Conservation (phyloP, 2,888 invertebrate species). For the Ferrisia virgata region DNA sequence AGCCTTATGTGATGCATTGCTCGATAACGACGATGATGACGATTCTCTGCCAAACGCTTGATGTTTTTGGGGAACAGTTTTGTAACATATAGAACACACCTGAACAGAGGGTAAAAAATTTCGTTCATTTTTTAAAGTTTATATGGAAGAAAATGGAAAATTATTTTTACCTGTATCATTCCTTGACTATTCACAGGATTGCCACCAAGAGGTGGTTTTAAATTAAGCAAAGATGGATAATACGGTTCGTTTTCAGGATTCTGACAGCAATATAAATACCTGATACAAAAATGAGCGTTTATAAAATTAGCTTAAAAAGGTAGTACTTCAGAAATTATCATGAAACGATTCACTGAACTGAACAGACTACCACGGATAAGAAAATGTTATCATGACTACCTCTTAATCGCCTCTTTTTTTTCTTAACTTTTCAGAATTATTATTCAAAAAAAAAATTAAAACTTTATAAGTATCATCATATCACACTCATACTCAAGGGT, state of each 20-base stretch:
- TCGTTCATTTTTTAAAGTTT: too few relatives aligned
- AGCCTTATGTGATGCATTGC: constrained; percentile 49
- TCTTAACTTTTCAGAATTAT: too few relatives aligned
- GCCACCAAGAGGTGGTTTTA: constrained; percentile 78
- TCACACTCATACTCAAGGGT: too few relatives aligned
- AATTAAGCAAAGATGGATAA: constrained; percentile 80
- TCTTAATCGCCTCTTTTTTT: too few relatives aligned
- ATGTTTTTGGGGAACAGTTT: constrained; percentile 73
- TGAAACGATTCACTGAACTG: background rate
- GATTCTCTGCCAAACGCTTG: constrained; percentile 63
- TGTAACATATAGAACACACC: constrained; percentile 83
- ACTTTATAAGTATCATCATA: too few relatives aligned
- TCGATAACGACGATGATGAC: constrained; percentile 58
- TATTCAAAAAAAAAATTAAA: too few relatives aligned
- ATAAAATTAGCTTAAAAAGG: background rate
- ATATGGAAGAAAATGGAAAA: too few relatives aligned
- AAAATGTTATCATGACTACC: too few relatives aligned
- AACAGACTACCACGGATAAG: too few relatives aligned
- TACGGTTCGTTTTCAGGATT: constrained; percentile 65
- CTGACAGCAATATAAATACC: constrained; percentile 48
- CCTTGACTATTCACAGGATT: constrained; percentile 87
- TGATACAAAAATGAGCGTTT: background rate
- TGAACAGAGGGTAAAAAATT: constrained; percentile 54
- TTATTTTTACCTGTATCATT: constrained; percentile 51
- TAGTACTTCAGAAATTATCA: background rate